These are phyloP conservation scores for Dicrurus megarhynchus DNA, from an alignment of 2,113 vertebrate genomes.

Conservation along the genomic window DNA sequence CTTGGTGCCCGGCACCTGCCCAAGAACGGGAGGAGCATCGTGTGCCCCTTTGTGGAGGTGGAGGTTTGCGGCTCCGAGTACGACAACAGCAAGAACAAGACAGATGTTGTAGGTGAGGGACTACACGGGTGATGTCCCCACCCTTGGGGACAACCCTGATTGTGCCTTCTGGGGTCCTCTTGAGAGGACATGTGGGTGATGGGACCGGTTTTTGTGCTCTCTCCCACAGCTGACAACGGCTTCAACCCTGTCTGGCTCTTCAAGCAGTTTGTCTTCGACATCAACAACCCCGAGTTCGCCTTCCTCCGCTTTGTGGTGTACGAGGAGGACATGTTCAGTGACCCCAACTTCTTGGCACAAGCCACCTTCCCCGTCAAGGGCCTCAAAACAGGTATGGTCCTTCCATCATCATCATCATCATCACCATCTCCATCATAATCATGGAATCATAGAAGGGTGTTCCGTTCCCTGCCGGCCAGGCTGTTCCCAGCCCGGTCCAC, in stretches of 20 bases:
- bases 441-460: no score
- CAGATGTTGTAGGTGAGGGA: constrained; percentile 79
- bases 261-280: constrained; percentile 85
- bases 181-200: background rate
- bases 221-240: constrained; percentile 78
- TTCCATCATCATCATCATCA: background rate
- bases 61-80: constrained; percentile 84
- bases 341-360: constrained; percentile 88
- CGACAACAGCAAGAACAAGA: constrained; percentile 84
- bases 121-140: accelerated
- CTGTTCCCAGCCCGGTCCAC: no score
- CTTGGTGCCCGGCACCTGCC: constrained; percentile 83
- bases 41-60: constrained; percentile 86
- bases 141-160: accelerated
- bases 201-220: background rate
- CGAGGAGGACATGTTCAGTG: constrained; percentile 90
- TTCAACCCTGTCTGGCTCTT: constrained; percentile 84
- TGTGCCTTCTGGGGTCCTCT: background rate
- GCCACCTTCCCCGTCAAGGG: constrained; percentile 81
- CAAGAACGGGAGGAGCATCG: constrained; percentile 85
- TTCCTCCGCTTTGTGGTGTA: constrained; percentile 85
- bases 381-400: constrained; percentile 78
- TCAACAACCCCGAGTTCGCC: constrained; percentile 83
- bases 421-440: no score
- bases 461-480: no score